phyloP scores from a whole-genome alignment of 2,113 vertebrate species.

The Amia ocellicauda region DNA sequence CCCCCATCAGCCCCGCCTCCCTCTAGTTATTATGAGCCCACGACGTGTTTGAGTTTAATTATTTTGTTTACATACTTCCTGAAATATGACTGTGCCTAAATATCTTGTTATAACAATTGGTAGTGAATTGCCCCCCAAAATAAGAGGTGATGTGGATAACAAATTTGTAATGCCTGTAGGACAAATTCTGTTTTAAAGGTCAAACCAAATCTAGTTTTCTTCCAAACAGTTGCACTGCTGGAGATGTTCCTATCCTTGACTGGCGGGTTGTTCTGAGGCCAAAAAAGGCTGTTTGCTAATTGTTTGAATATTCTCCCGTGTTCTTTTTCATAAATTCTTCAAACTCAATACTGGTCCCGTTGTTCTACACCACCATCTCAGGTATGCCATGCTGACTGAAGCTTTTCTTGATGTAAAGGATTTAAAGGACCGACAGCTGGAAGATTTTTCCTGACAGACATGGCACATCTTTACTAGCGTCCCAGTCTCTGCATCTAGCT shows the following conservation, averaged over 20 bases:
- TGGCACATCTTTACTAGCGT: neutral
- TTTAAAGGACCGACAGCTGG: neutral
- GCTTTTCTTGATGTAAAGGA: neutral
- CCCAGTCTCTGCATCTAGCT: neutral
- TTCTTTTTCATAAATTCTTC: neutral
- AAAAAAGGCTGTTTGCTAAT: neutral
- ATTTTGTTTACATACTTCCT: no score
- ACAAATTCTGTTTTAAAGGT: no score
- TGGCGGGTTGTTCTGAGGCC: neutral
- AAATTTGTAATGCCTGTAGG: no score
- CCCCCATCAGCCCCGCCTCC: no score
- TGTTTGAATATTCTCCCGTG: neutral
- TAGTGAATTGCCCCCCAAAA: no score
- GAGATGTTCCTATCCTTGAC: neutral
- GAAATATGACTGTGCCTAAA: no score
- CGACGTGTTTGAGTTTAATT: no score
- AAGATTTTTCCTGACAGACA: neutral
- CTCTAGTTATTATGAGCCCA: no score
- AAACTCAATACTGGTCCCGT: neutral
- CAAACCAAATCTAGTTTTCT: no score
- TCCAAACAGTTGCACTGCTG: neutral
- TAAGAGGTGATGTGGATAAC: no score
- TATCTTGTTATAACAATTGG: no score
- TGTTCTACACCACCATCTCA: neutral
- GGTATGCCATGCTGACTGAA: neutral